Conservation (phyloP, 35 echinoderm and acorn worm genomes). For the Hemicentrotus pulcherrimus region DNA sequence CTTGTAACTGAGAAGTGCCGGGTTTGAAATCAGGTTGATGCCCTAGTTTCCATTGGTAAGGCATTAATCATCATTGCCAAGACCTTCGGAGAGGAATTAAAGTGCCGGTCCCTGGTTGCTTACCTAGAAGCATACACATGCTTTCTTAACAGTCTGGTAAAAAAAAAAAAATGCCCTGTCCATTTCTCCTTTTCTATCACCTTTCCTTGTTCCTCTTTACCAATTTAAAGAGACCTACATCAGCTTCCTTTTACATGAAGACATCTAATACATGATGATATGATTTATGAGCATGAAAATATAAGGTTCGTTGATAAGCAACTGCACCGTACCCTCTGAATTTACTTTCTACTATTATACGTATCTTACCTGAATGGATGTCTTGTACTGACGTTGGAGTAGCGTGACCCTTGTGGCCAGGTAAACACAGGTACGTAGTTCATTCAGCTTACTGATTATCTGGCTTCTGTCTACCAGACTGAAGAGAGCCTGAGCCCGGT, state of each 20-base stretch:
- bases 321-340: background rate
- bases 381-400: constrained; percentile 79
- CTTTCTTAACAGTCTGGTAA: no score
- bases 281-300: background rate
- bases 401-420: constrained; percentile 80
- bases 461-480: constrained; percentile 37
- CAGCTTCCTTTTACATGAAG: background rate
- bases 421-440: constrained; percentile 81
- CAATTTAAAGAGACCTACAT: background rate
- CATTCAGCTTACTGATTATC: constrained; percentile 84
- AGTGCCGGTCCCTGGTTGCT: no score
- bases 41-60: no score
- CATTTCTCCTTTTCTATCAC: background rate
- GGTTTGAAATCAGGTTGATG: no score
- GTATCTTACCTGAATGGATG: constrained; percentile 68
- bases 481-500: constrained; percentile 45
- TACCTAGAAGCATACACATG: no score
- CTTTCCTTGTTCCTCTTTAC: background rate
- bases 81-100: no score
- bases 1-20: no score
- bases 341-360: background rate
- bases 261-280: background rate
- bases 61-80: no score
- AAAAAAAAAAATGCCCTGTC: no score
- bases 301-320: background rate